A percentile compares a stretch with the other conserved stretches of the same genome.
These are phyloP conservation scores for Bombus haemorrhoidalis DNA, from an alignment of 1,140 invertebrate genomes.

Conservation along the genomic window DNA sequence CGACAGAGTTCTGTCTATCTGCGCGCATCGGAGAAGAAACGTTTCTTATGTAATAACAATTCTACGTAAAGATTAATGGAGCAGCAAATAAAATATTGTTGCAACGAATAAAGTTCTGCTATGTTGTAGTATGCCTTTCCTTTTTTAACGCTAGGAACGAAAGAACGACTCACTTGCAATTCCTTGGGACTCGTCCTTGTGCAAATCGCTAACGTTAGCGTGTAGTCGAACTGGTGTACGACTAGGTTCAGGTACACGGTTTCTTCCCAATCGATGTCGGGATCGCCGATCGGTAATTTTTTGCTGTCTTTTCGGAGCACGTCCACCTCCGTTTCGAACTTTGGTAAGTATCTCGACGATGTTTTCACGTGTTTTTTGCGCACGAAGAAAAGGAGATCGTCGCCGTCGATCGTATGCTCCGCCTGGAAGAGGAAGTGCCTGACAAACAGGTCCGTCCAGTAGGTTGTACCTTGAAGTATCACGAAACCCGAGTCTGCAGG, in stretches of 20 bases:
- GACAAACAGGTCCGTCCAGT: conserved; percentile 98
- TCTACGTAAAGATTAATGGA: too few species aligned
- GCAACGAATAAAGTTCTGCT: too few species aligned
- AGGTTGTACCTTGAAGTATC: conserved; percentile 94
- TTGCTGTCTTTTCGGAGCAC: conserved; percentile 98
- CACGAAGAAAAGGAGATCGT: conserved; percentile 98
- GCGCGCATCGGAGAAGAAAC: too few species aligned
- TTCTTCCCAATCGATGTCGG: conserved; percentile 99
- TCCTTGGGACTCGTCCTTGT: conserved; percentile 98
- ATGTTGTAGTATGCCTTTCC: too few species aligned
- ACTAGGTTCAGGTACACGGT: conserved; percentile 99
- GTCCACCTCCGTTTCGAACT: conserved; percentile 97
- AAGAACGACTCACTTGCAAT: conserved; percentile 87
- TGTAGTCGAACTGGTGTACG: conserved; percentile 99
- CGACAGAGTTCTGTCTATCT: too few species aligned
- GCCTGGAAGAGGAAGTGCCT: conserved; percentile 96
- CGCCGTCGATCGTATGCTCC: conserved; percentile 92
- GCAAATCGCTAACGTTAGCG: conserved; percentile 97
- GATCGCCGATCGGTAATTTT: conserved; percentile 97
- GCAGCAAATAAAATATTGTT: too few species aligned
- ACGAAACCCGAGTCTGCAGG: conserved; percentile 93
- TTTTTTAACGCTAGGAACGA: too few species aligned
- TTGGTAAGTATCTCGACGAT: conserved; percentile 91
- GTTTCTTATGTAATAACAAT: too few species aligned
- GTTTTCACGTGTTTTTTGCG: conserved; percentile 95